Conservation (phyloP, 2,113 vertebrate genomes). For the Thalassoma bifasciatum region DNA sequence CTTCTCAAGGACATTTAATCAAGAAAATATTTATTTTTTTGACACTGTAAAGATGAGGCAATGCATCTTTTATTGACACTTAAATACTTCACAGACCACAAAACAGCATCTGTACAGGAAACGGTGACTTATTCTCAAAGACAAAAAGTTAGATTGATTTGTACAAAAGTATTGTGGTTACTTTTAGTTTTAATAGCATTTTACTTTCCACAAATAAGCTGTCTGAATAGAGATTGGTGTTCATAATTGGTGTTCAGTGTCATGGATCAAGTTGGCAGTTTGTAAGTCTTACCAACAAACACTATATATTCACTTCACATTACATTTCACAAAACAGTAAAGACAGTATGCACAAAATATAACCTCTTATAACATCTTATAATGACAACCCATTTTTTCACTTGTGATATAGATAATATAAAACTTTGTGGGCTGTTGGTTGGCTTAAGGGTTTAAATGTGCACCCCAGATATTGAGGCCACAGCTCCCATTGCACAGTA, state of each 20-base stretch:
- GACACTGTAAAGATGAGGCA: conserved; percentile 1
- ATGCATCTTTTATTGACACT: neutral
- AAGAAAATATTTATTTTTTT: neutral
- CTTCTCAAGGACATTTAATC: neutral
- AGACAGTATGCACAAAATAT: conserved; percentile 25
- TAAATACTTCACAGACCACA: neutral
- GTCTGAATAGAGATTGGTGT: neutral
- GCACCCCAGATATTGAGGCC: neutral
- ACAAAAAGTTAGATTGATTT: neutral
- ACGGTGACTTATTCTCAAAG: neutral
- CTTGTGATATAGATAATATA: too few relatives aligned
- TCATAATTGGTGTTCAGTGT: neutral
- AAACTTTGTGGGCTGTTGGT: too few relatives aligned
- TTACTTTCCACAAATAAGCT: neutral
- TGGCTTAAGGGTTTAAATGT: too few relatives aligned
- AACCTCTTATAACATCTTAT: conserved; percentile 17
- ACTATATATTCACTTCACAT: conserved; percentile 1
- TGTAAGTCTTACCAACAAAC: conserved; percentile 2
- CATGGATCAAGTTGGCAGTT: neutral
- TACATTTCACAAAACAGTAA: conserved; percentile 34
- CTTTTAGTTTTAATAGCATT: neutral
- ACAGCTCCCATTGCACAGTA: too few relatives aligned
- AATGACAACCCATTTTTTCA: too few relatives aligned
- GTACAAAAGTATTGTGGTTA: neutral
- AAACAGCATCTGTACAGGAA: neutral